Conservation (phyloP, 2,113 vertebrate genomes). For the Glaucidium brasilianum region DNA sequence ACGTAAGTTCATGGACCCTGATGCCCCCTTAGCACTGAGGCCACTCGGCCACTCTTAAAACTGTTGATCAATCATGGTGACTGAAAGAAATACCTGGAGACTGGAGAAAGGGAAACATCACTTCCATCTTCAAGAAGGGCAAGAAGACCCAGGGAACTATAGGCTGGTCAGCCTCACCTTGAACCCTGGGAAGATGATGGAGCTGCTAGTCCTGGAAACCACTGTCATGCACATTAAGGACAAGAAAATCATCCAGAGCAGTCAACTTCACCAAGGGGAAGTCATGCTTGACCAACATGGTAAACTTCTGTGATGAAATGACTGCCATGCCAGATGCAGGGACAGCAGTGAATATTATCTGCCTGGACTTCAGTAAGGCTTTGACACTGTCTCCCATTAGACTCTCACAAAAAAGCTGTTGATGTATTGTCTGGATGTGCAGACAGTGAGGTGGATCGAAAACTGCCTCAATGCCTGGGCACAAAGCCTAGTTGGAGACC, state of each 20-base stretch:
- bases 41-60: background rate
- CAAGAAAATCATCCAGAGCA: background rate
- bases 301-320: background rate
- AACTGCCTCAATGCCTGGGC: background rate
- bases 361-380: background rate
- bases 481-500: background rate
- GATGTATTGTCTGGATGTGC: background rate
- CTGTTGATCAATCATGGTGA: fast-evolving
- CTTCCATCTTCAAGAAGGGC: background rate
- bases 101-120: background rate
- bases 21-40: fast-evolving
- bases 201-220: background rate
- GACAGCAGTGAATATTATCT: background rate
- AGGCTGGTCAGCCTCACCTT: background rate
- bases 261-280: background rate
- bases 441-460: background rate
- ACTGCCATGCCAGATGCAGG: background rate
- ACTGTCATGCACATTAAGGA: too few relatives aligned
- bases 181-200: background rate
- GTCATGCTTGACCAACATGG: background rate
- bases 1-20: background rate
- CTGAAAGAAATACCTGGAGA: background rate
- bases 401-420: background rate
- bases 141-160: background rate
- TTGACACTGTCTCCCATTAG: background rate